Evolutionary conservation across 2,113 vertebrate species (phyloP).

Genomic region (Hippolais icterina): DNA sequence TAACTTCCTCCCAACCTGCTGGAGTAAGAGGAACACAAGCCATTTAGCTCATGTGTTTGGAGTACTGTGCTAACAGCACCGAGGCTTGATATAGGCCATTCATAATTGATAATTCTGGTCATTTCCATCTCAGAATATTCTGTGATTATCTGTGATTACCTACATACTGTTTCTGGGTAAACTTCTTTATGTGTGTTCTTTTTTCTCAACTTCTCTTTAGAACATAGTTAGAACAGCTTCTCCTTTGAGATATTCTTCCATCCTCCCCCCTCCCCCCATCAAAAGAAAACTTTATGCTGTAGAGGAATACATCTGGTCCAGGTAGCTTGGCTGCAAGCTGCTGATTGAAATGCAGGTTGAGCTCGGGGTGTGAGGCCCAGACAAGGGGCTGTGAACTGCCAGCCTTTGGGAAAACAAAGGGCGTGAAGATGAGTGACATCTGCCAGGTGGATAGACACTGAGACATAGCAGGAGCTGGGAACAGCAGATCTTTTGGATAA

Average conservation of each 20-base stretch:
- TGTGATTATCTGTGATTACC: neutral
- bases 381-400: neutral
- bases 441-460: neutral
- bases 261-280: fast-evolving
- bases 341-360: neutral
- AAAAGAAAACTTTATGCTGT: neutral
- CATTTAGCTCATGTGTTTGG: fast-evolving
- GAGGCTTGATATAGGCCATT: fast-evolving
- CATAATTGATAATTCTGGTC: neutral
- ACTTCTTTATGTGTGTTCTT: neutral
- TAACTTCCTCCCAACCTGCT: neutral
- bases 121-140: neutral
- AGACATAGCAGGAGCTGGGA: neutral
- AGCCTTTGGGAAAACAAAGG: neutral
- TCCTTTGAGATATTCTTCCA: neutral
- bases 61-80: neutral
- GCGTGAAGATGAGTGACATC: no score
- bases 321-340: neutral
- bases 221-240: neutral
- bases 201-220: neutral
- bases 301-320: neutral
- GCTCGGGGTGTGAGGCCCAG: neutral
- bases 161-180: neutral
- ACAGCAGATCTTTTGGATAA: neutral
- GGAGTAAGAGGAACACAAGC: neutral